Base-by-base conservation (phyloP, 2,797 vertebrate genomes). In the Epinephelus coioides region DNA sequence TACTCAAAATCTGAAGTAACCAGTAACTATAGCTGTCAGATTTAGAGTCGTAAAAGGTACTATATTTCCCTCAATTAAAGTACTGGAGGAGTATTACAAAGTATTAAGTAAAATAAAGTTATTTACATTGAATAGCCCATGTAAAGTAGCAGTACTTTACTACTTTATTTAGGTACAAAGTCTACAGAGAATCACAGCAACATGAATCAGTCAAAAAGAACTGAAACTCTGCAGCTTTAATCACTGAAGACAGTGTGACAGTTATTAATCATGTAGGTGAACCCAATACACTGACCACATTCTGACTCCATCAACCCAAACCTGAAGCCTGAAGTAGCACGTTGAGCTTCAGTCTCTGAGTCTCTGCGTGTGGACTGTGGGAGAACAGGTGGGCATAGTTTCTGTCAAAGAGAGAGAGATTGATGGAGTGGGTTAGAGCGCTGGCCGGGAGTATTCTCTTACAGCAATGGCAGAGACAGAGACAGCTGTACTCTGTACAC, bases 341-440 rank as follows among this genome's bases (percentile, higher is more conserved):
- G 23, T 51, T 46, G 64, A 64, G 55, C 59, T 64, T 43, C 59
- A 34, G 79, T 51, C 72, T 34, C 85, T 30, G 70, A 70, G 88
- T 79, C 44, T 80, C 75, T 69, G 83, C 34, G 40, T 81, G 84
- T 56, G 82, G 91, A 90, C 82, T 83, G 84, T 91, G 91, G 89
- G 87, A 86, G 89, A 95, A 96, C 95, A 96, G 95, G 95, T 96
- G 95, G 94, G 74, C 94, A 95, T 96, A 95, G 91, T 91, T 93
- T 82, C 92, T 95, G 95, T 96, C 95, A 95, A 62, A 83, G 89
- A 68, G 78, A 79, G 73, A 50, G 89, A 95, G 95, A 96, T 96
- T 95, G 95, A 96, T 96, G 93, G 90, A 85, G 87, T 40, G 89
- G 79, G 89, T 81, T 86, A 87, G 86, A 88, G 91, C 73, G 71